phyloP scores from a whole-genome alignment of 1,140 invertebrate species.

The Orchesella cincta region DNA sequence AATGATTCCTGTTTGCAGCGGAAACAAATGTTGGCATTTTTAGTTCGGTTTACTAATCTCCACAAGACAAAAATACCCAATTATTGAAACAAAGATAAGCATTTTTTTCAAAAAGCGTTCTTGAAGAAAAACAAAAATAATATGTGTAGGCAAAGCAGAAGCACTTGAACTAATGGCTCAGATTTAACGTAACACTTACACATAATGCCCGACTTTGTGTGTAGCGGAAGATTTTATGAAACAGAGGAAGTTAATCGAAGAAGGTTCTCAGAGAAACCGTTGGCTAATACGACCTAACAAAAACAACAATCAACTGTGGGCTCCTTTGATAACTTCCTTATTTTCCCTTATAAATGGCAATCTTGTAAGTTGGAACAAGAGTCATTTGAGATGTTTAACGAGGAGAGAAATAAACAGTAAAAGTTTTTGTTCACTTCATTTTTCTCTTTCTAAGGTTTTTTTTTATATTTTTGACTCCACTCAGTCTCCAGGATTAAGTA shows the following conservation, averaged over 20 bases:
- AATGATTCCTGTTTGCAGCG: not conserved
- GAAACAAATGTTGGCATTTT: slow-evolving; percentile 13
- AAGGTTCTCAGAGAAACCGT: not conserved
- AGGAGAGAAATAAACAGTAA: slow-evolving; percentile 9
- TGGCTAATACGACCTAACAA: not conserved
- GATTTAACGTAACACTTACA: not conserved
- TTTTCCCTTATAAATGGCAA: not conserved
- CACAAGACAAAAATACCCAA: slow-evolving; percentile 8
- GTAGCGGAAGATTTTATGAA: not conserved
- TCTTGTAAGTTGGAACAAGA: not conserved
- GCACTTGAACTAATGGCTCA: not conserved
- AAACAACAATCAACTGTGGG: not conserved
- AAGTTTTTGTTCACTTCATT: not conserved
- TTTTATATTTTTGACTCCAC: not conserved
- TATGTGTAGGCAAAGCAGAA: not conserved
- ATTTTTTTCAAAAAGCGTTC: not conserved
- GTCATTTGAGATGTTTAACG: slow-evolving; percentile 24
- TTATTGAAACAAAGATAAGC: slow-evolving; percentile 21
- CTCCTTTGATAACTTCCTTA: not conserved
- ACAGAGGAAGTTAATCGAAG: not conserved
- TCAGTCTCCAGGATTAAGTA: slow-evolving; percentile 23
- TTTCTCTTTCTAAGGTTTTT: not conserved
- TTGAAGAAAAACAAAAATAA: slow-evolving; percentile 7
- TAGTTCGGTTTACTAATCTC: slow-evolving; percentile 10
- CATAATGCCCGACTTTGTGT: not conserved